Conservation (phyloP, 2,113 vertebrate genomes). For the Alethe castanea region DNA sequence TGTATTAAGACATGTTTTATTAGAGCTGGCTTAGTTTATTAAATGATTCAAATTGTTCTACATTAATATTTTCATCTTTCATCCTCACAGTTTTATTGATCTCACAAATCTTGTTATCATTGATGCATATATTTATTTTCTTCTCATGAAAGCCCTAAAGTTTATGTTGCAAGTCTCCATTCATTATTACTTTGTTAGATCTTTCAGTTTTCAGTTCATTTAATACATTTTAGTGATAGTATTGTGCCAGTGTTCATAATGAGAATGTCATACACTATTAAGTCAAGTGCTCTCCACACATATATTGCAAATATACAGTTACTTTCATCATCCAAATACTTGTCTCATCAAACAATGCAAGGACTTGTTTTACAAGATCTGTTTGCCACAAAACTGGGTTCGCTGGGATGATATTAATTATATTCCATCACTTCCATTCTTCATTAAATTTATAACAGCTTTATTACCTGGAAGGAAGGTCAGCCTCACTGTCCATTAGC, state of each 20-base stretch:
- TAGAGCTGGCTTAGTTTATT: background rate
- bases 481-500: background rate
- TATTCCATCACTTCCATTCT: background rate
- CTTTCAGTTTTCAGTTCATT: background rate
- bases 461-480: background rate
- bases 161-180: background rate
- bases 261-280: background rate
- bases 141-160: background rate
- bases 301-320: background rate
- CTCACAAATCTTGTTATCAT: background rate
- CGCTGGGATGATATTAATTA: background rate
- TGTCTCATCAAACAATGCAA: background rate
- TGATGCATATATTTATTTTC: background rate
- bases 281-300: background rate
- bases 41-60: background rate
- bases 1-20: background rate
- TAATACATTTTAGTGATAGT: background rate
- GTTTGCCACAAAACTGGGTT: background rate
- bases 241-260: background rate
- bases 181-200: background rate
- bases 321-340: background rate
- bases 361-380: background rate
- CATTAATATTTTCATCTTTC: background rate
- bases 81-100: background rate
- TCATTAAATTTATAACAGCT: conserved; percentile 14